A percentile compares a stretch with the other conserved stretches of the same genome.
Conservation (phyloP, 2,888 invertebrate species). For the Corbicula japonica region DNA sequence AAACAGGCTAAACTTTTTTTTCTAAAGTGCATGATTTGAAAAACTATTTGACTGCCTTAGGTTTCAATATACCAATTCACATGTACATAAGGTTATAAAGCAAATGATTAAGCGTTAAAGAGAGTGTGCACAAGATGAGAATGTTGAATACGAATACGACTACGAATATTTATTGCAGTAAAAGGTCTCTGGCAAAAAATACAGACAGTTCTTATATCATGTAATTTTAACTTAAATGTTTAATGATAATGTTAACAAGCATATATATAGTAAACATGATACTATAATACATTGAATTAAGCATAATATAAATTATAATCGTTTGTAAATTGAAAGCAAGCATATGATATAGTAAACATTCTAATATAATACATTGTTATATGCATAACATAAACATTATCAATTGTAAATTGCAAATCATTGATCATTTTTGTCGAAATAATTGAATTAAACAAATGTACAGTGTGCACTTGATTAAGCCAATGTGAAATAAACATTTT, state of each 20-base stretch:
- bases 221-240: background rate
- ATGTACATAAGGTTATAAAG: no score
- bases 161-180: slow-evolving; percentile 15
- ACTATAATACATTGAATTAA: no score
- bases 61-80: no score
- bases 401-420: slow-evolving; percentile 13
- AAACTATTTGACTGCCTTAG: slow-evolving; percentile 10
- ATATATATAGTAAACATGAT: no score
- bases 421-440: slow-evolving; percentile 15
- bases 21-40: slow-evolving; percentile 12
- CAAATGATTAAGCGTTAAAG: no score
- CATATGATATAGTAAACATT: no score
- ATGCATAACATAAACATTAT: background rate
- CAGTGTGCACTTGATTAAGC: slow-evolving; percentile 11
- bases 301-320: no score
- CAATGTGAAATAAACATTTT: slow-evolving; percentile 13
- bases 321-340: no score
- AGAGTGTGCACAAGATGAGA: background rate
- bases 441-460: slow-evolving; percentile 13
- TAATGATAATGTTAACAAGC: background rate
- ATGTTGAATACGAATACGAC: no score
- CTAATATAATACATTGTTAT: background rate
- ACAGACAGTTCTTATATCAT: slow-evolving; percentile 13
- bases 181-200: slow-evolving; percentile 6
- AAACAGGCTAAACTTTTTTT: slow-evolving; percentile 13